Percentiles rank a stretch among this genome's conserved stretches.
Conservation (phyloP, 92 coral and sea anemone genomes). For the Plumapathes pennacea region DNA sequence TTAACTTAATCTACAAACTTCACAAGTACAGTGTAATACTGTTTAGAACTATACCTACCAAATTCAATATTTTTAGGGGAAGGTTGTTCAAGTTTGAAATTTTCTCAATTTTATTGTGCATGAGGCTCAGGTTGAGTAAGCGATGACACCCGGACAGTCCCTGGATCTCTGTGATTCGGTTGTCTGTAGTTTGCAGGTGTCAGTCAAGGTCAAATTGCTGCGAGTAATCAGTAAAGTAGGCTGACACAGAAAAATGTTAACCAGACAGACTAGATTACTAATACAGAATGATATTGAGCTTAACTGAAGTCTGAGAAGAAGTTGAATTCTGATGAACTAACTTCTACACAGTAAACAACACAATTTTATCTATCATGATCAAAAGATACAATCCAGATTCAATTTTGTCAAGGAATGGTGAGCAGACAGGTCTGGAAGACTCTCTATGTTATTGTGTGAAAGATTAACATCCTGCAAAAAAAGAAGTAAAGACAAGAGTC, state of each 20-base stretch:
- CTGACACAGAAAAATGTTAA: too few species aligned
- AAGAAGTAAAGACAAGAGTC: neutral
- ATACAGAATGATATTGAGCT: too few species aligned
- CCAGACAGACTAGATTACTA: too few species aligned
- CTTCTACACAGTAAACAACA: too few species aligned
- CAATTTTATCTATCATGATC: too few species aligned
- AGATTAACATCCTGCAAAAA: constrained; percentile 69
- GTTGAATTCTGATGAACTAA: too few species aligned
- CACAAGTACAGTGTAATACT: neutral
- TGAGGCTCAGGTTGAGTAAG: constrained; percentile 63
- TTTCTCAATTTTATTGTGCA: constrained; percentile 72
- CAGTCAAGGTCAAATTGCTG: too few species aligned
- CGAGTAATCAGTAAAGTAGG: too few species aligned
- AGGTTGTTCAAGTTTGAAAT: constrained; percentile 71
- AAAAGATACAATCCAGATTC: constrained; percentile 89
- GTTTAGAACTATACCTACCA: constrained; percentile 39
- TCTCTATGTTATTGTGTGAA: constrained; percentile 73
- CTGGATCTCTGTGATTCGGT: constrained; percentile 74
- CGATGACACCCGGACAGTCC: constrained; percentile 75
- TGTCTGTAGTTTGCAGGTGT: constrained; percentile 67
- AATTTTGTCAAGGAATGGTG: constrained; percentile 67
- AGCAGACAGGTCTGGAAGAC: constrained; percentile 79
- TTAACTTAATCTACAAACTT: too few species aligned
- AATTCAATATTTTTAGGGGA: constrained; percentile 61
- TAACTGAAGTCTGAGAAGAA: neutral